Evolutionary conservation across 1,140 invertebrate species (phyloP), one percentile per base, ranked within the genome.

Genomic region (Hyphantria cunea): DNA sequence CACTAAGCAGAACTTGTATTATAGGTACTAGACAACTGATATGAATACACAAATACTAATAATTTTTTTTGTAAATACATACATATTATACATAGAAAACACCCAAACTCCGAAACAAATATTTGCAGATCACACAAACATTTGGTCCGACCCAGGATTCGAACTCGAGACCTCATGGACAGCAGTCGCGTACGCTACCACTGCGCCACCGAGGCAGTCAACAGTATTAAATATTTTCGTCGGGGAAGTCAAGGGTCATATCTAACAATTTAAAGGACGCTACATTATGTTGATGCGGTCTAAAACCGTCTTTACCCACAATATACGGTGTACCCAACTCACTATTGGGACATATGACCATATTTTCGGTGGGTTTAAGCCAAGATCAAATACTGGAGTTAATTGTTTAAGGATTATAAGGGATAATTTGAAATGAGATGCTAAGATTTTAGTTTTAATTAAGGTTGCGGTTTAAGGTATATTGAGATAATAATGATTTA

Each of bases 331-430:
- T 37, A 65, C 63, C 63, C 63, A 59, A 9, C 50, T 65, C 55
- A 65, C 54, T 59, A 52, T 37, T 60, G 13, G 48, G 56, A 60
- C 48, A 58, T 65, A 58, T 60, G 58, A 42, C 54, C 56, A 60
- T 61, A 66, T 66, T 55, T 66, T 55, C 42, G 41, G 31, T 14
- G 33, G 50, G 64, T 54, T 66, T 66, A 66, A 17, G 44, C 31
- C 45, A 37, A 54, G 64, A 61, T 66, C 56, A 66, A 48, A 60
- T 54, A 55, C 39, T 54, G 11, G 51, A 60, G 64, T 54, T 66
- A 66, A 66, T 66, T 66, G 64, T 66, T 66, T 54, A 44, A 41
- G 56, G 64, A 66, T 66, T 66, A 60, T 60, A 61, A 42, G 39
- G 64, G 63, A 50, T 60, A 42, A 50, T 51, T 37, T 42, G 8